Evolutionary conservation across 2,113 vertebrate species (phyloP).

Genomic region (Heliornis fulica): DNA sequence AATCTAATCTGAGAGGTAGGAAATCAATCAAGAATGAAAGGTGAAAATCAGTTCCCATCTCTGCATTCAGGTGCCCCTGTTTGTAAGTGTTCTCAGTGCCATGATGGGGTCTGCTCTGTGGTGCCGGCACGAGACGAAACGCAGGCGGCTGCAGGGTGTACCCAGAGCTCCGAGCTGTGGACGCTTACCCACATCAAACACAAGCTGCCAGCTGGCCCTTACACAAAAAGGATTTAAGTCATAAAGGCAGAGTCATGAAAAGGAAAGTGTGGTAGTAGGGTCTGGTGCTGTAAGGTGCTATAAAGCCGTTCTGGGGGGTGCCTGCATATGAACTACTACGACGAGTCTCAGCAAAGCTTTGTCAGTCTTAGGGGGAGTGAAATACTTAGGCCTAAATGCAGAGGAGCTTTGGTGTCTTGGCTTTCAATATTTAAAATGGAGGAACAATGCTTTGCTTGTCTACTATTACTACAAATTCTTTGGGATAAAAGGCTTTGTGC

Average conservation of each 20-base stretch:
- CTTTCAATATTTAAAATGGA: not conserved
- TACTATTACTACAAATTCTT: not conserved
- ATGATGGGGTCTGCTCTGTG: rapidly evolving
- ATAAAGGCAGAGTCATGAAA: not conserved
- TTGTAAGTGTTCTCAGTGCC: not conserved
- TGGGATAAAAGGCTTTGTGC: not conserved
- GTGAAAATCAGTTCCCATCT: not conserved
- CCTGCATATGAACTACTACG: not conserved
- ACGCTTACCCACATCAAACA: not conserved
- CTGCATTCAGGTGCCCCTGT: not conserved
- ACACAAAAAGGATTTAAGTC: not conserved
- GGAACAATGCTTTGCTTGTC: not conserved
- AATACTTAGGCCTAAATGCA: not conserved
- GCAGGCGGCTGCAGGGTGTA: not conserved
- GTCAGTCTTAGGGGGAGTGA: not conserved
- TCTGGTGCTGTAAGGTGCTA: not conserved
- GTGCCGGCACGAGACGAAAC: not conserved
- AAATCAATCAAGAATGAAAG: not conserved
- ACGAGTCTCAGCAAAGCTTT: not conserved
- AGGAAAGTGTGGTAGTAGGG: not conserved
- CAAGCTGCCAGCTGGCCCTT: not conserved
- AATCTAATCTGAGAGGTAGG: not conserved
- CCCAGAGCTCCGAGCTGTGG: not conserved
- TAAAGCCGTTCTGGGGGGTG: not conserved
- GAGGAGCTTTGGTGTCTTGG: not conserved